Base-by-base conservation (phyloP, 2,113 vertebrate genomes). In the Prochilodus magdalenae region DNA sequence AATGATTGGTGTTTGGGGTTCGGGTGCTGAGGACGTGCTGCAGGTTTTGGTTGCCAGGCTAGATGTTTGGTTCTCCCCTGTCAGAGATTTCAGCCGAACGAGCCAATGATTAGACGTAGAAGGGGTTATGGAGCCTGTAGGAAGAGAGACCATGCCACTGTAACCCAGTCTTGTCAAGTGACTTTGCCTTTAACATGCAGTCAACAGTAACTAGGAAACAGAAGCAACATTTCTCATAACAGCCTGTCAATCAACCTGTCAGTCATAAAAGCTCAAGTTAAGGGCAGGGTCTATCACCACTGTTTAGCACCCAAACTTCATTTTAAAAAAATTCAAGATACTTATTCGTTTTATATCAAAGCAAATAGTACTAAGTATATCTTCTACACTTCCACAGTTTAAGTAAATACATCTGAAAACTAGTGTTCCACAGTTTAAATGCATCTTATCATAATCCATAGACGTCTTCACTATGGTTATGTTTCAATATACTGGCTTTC, bases 51-150 rank as follows among this genome's bases (percentile, higher is more conserved):
- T 93, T 29, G 83, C 77, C 29, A 92, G 26, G 51, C 94, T 92
- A 51, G 87, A 91, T 57, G 84, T 69, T 0, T 87, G 83, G 70
- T 90, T 89, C 33, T 86, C 77, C 80, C 88, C 91, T 0, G 90
- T 91, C 1, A 98, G 92, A 4, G 94, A 91, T 0, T 89, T 91
- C 1, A 98, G 93, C 5, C 95, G 91, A 10, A 95, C 29, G n/a
- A 96, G 89, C 96, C 97, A 98, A 87, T 98, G 96, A 33, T 95
- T 94, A 0, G 96, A 95, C 10, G 93, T 10, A 7, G 94, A 94
- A 0, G 95, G 94, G 86, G 94, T 93, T 40, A 90, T 93, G 74
- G 96, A 96, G 15, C 96, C 96, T 98, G 77, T 20, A 86, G 12
- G 67, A 26, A 47, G 5, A 69, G 7, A 53, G 40, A 77, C 20